Base-by-base conservation (phyloP, 64 coral and sea anemone species). In the Acropora yongei region DNA sequence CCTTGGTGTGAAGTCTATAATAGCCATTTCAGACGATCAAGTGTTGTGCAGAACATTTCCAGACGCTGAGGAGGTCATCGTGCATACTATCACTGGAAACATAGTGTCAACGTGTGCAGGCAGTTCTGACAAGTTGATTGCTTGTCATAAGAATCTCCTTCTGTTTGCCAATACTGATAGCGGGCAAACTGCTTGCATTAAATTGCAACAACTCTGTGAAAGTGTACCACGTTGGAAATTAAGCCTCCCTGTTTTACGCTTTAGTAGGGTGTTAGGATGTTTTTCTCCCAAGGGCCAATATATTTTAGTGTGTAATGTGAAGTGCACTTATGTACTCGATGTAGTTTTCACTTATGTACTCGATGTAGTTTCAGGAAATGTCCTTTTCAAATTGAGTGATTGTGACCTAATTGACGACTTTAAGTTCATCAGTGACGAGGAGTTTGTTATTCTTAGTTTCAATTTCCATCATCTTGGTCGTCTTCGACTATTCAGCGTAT, bases 391-490 rank as follows among this genome's bases (percentile, higher is more conserved):
- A 17, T 67, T 83, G 63, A 43, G 80, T 66, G n/a, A 20, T 58
- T 30, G 30, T 30, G 50, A 1, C 50, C 3, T 1, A 4, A 1
- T 67, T 67, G 3, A 18, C 9, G 16, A 13, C 3, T 76, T 40
- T 76, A 40, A 73, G 9, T 73, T 73, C 19, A 19, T 73, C 2
- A 73, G 71, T 73, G 71, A 73, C n/a, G 71, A 73, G 51, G 79
- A 81, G 11, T 81, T 50, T 49, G 55, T 81, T 43, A 4, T 42
- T 2, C 2, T 39, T 6, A 0, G 11, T 1, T 0, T 12, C 42
- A 0, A 13, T 14, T 1, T 0, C 1, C 41, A 8, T 42, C 41
- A 8, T 42, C 30, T 2, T 42, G 10, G 2, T 0, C 43, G 7
- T 13, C 53, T 81, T 61, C 19, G 10, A 13, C 8, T 81, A 2